Evolutionary conservation across 37 sponge, comb jelly and placozoan genomes (phyloP).

Genomic region (Cliona cf. orientalis): DNA sequence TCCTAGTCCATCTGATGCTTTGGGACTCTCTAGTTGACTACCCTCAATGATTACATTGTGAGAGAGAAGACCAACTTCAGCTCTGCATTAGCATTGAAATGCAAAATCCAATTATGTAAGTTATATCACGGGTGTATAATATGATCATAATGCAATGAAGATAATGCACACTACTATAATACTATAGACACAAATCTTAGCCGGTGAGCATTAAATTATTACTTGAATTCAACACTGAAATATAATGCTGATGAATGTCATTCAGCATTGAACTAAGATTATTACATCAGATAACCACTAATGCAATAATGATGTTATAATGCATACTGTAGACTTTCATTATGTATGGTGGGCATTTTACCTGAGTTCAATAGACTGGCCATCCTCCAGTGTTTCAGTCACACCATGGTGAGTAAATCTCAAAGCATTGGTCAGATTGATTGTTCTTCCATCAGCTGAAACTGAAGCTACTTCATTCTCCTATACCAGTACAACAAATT

Average conservation of each 20-base stretch:
- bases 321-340: too few species aligned
- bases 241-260: too few species aligned
- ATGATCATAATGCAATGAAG: too few species aligned
- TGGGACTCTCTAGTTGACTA: constrained; percentile 15
- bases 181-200: too few species aligned
- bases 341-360: constrained; percentile 1
- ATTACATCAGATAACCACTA: too few species aligned
- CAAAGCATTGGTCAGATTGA: constrained; percentile 37
- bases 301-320: too few species aligned
- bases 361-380: constrained; percentile 87
- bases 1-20: constrained; percentile 39
- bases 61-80: constrained; percentile 86
- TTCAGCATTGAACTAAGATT: too few species aligned
- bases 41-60: constrained; percentile 88
- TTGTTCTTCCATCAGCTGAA: constrained; percentile 46
- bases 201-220: too few species aligned
- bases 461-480: constrained; percentile 29
- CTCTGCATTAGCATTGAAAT: constrained; percentile 44
- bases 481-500: too few species aligned
- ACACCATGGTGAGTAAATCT: constrained; percentile 73
- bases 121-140: too few species aligned
- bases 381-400: constrained; percentile 74
- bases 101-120: not conserved
- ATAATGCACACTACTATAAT: too few species aligned
- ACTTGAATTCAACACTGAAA: too few species aligned